Evolutionary conservation across 2,888 invertebrate genomes (phyloP).

Genomic region (Drosophila anceps): DNA sequence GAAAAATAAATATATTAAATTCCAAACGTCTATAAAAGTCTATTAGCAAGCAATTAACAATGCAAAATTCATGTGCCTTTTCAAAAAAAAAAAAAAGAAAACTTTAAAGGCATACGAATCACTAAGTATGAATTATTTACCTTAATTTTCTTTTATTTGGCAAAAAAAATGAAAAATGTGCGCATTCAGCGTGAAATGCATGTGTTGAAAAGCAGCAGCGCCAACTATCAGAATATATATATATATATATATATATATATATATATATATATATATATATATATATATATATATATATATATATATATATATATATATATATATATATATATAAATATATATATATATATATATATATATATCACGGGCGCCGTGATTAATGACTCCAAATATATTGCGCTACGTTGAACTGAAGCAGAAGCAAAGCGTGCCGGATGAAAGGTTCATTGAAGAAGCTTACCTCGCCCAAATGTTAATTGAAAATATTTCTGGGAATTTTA

Average conservation of each 20-base stretch:
- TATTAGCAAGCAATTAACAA: constrained; percentile 15
- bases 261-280: constrained; percentile 9
- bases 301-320: constrained; percentile 9
- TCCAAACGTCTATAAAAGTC: constrained; percentile 1
- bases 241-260: constrained; percentile 9
- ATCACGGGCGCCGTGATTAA: constrained; percentile 44
- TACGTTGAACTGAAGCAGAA: constrained; percentile 30
- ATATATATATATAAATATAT: constrained; percentile 2
- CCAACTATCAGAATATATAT: constrained; percentile 18
- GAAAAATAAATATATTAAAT: constrained; percentile 14
- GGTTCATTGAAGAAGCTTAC: constrained; percentile 19
- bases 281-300: constrained; percentile 9
- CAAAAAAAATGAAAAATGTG: constrained; percentile 23
- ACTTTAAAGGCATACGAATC: background rate
- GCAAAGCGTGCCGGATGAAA: constrained; percentile 24
- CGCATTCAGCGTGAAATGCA: constrained; percentile 23
- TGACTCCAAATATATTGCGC: constrained; percentile 37
- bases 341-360: constrained; percentile 10
- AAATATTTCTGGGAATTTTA: constrained; percentile 48
- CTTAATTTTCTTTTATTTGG: constrained; percentile 8
- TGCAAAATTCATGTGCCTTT: constrained; percentile 11
- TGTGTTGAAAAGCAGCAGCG: constrained; percentile 38
- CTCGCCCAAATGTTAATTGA: constrained; percentile 52
- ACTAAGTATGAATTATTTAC: constrained; percentile 8
- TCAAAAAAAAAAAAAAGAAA: background rate